Evolutionary conservation across 2,888 invertebrate genomes (phyloP), one percentile per base, ranked within the genome.

Genomic region (Cistogaster globosa): DNA sequence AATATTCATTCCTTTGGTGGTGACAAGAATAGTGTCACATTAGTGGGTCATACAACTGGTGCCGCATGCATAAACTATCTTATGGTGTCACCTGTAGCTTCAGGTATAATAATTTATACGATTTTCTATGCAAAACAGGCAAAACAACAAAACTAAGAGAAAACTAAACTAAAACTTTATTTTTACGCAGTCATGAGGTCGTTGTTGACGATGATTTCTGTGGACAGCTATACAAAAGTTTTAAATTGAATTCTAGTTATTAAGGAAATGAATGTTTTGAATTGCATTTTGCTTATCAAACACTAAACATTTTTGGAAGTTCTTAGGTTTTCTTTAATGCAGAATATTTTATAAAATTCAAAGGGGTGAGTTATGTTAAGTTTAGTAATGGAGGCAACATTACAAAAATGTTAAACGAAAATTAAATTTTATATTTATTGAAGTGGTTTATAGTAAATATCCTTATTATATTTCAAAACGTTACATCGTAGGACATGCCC

Each of bases 11-110:
- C 95, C 58, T 97, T 99, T 90, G 97, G 97, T 38, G 99, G 99
- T 0, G 97, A 99, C 92, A 96, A 96, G 0, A 93, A 94, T 74
- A 95, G 95, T 16, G 97, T 99, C 51, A 99, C 99, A 0, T 92
- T 99, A 69, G 95, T 98, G 94, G 99, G 99, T 0, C 98, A 99
- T 90, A 98, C 98, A 11, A 97, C 97, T 16, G 99, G 99, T 0
- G 99, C 98, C 0, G 97, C 98, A 4, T 96, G 98, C 89, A 97
- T 98, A 87, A 98, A 98, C 93, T 96, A 98, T 87, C 94, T 99
- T 62, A 97, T 98, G 95, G 94, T 98, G 81, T 98, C 99, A 26
- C 98, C 98, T 1, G 97, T 97, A 87, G 95, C 96, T 65, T 94
- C 94, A 88, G 95, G 95, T 95, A 88, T 45, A 86, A 22, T 83